Evolutionary conservation across 2,888 invertebrate species (phyloP), one percentile per base, ranked within the genome.

Genomic region (Aplocera efformata): DNA sequence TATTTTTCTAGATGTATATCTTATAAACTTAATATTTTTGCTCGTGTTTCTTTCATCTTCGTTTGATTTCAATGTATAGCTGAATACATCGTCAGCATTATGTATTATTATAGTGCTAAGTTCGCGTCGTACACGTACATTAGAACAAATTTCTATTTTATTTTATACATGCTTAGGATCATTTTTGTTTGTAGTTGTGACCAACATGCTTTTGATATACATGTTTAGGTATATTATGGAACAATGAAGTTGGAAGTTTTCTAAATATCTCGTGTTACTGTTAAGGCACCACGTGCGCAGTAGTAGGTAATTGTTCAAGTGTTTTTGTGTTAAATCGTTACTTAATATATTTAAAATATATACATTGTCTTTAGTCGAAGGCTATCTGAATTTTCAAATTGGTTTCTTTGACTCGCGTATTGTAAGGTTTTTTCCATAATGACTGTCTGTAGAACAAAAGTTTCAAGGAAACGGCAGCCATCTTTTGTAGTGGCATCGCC

Each of bases 401-500:
- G n/a, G n/a, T n/a, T 23, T 22, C 9, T 10, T 22, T 8, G 31
- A 23, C 28, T 17, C 21, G 22, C 2, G 28, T 11, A 20, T 33
- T 31, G 7, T 7, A 11, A 3, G 31, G n/a, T n/a, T n/a, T n/a
- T 11, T 31, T 30, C 30, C 10, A 5, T 5, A 17, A 69, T 68
- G 69, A 41, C 52, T 8, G 21, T 34, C 24, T 31, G 27, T 1
- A 60, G 38, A 22, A 50, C 28, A 20, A 61, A 54, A 38, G 22
- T 54, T 21, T 32, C 38, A 1, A 59, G 40, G 30, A 67, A 58
- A 44, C 25, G 42, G 20, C 35, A 53, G 29, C 56, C 64, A 0
- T 50, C 56, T 17, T 63, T 52, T 31, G 45, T 59, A 25, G 62
- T 68, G 28, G 48, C 50, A 6, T 49, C 56, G 10, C 61, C 58